phyloP scores from a whole-genome alignment of 2,888 invertebrate genomes.

The Cerceris ruficornis region DNA sequence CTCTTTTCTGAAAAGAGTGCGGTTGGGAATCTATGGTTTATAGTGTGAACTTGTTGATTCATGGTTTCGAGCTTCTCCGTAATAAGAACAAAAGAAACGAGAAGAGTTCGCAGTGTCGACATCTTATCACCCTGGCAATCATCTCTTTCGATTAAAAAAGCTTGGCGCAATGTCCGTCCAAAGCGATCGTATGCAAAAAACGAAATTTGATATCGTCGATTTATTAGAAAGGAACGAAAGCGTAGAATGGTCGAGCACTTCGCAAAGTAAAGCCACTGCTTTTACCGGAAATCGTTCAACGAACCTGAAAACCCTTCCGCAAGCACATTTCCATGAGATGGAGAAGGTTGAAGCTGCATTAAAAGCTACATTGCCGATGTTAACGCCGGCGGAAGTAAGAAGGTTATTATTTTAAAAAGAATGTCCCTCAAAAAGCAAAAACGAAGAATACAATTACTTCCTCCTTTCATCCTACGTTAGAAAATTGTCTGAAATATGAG shows the following conservation, averaged over 20 bases:
- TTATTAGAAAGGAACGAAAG: conserved; percentile 2
- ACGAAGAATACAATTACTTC: too few species aligned
- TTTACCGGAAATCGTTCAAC: not conserved
- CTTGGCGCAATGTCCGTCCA: not conserved
- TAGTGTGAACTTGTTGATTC: too few species aligned
- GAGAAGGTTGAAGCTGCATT: conserved; percentile 70
- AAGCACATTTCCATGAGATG: conserved; percentile 61
- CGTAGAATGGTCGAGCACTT: conserved; percentile 24
- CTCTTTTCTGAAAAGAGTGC: too few species aligned
- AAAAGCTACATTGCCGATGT: conserved; percentile 76
- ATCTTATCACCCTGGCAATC: not conserved
- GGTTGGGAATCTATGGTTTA: too few species aligned
- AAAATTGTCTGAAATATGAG: too few species aligned
- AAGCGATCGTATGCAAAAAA: too few species aligned
- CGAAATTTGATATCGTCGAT: conserved; percentile 6
- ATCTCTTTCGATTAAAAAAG: not conserved
- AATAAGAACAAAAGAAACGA: too few species aligned
- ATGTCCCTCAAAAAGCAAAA: too few species aligned
- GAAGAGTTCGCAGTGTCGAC: not conserved
- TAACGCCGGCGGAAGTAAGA: conserved; percentile 77
- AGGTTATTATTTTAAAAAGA: conserved; percentile 64
- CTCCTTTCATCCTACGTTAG: too few species aligned
- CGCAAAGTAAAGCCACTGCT: not conserved
- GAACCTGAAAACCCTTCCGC: conserved; percentile 63
- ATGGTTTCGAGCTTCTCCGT: too few species aligned